Evolutionary conservation across 2,888 invertebrate species (phyloP), one percentile per base, ranked within the genome.

Genomic region (Hirtodrosophila trivittata): DNA sequence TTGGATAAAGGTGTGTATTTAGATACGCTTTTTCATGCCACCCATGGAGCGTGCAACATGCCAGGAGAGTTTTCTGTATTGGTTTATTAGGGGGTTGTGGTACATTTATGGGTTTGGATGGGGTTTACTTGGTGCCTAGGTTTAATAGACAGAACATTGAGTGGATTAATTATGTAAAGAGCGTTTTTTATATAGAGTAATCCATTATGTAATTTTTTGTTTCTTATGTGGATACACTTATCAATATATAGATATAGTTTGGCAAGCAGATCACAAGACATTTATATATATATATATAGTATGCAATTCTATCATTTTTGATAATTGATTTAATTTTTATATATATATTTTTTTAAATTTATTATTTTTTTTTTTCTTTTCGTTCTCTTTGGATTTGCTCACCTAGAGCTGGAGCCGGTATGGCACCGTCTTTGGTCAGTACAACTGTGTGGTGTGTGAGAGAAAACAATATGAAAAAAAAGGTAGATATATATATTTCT

Each of bases 381-480:
- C 28, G n/a, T 60, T 69, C 67, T 86, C 63, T 67, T 56, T 58
- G 66, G 56, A 25, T 80, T 73, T 73, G 90, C 91, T 91, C 91
- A 91, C 91, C 91, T 90, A 91, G 89, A 90, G 91, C 91, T 88
- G 91, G 91, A 86, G 90, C 90, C 89, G 89, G 89, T 66, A 91
- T 89, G 89, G 91, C 91, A 88, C 91, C 91, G 81, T 91, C 91
- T 91, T 91, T 91, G 87, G 91, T 91, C 87, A 91, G 89, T 87
- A 84, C 83, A 80, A 84, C 83, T 84, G 86, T 86, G 87, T 82
- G 66, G 88, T 65, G 89, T 88, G 66, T 78, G 66, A 71, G 74
- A 84, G 66, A 83, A 71, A 86, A 72, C 66, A 68, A 77, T 77
- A 78, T 66, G 60, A 65, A 66, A 55, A 60, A 66, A 69, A 64